phyloP scores from a whole-genome alignment of 1,140 invertebrate species.

The Orius insidiosus region DNA sequence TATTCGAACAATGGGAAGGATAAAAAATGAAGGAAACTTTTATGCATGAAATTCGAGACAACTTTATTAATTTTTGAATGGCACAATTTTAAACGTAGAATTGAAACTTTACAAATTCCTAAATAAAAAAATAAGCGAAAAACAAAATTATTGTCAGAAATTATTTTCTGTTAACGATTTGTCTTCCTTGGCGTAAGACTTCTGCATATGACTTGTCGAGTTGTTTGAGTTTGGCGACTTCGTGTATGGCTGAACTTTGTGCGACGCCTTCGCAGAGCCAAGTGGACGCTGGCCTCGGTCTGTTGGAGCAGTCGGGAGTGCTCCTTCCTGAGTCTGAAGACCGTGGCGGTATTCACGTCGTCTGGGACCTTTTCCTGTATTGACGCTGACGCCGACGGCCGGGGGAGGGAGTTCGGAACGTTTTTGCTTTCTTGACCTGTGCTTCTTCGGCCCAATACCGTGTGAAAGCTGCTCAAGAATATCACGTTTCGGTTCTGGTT shows the following conservation, averaged over 20 bases:
- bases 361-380: constrained; percentile 13
- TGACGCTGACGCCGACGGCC: constrained; percentile 1
- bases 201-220: constrained; percentile 70
- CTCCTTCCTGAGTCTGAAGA: constrained; percentile 22
- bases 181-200: constrained; percentile 35
- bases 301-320: not conserved
- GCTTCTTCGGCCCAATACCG: constrained; percentile 18
- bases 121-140: too few relatives aligned
- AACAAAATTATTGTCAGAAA: not conserved
- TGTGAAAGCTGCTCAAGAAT: constrained; percentile 20
- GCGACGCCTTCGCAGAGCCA: too few relatives aligned
- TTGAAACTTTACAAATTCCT: too few relatives aligned
- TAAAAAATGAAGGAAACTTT: too few relatives aligned
- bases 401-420: not conserved
- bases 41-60: too few relatives aligned
- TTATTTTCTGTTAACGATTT: constrained; percentile 12
- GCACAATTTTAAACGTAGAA: too few relatives aligned
- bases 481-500: constrained; percentile 29
- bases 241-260: constrained; percentile 31
- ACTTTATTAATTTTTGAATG: too few relatives aligned
- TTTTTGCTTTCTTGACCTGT: constrained; percentile 7
- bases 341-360: constrained; percentile 25
- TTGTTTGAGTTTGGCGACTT: constrained; percentile 58
- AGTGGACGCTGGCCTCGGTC: too few relatives aligned
- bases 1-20: too few relatives aligned